Base-by-base conservation (phyloP, 2,113 vertebrate genomes). In the Tonatia bakeri region DNA sequence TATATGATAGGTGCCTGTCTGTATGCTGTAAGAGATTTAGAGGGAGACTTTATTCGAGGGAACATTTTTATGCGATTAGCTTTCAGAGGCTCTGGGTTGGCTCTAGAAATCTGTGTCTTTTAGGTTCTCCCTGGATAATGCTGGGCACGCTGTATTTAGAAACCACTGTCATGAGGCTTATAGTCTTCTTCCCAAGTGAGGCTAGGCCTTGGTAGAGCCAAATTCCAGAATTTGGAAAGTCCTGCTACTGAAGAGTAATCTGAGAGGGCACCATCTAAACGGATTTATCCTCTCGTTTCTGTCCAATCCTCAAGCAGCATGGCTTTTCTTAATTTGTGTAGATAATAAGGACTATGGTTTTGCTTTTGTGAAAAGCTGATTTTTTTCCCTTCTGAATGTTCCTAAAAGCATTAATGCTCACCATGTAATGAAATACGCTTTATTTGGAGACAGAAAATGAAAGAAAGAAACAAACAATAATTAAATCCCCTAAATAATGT, bases 381-480 rank as follows among this genome's bases (percentile, higher is more conserved):
- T 94, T 59, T 59, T 67, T 54, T 56, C 0, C 1, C 84, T 73
- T 54, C 67, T 82, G 92, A 96, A 96, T 59, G 81, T 97, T 98
- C 76, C 81, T 92, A 86, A 97, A 95, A 91, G 54, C 97, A 97
- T 97, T 97, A 97, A 95, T 0, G 38, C 97, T 86, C 95, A 88
- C 97, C 94, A 96, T 97, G 97, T 92, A 95, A 95, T 97, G 96
- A 98, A 98, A 96, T 97, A 97, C 96, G 85, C 50, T 95, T 96
- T 97, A 95, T 97, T 95, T 97, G 92, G 95, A 97, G 96, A 98
- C 77, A 94, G 92, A 96, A 97, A 97, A 97, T 89, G 95, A 96
- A 97, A 95, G 90, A 96, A 97, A 94, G 92, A 97, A 97, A 96
- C 94, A 97, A 97, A 98, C 97, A 97, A 96, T 96, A 98, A 98